Evolutionary conservation across 2,113 vertebrate species (phyloP), one percentile per base, ranked within the genome.

Genomic region (Aepyceros melampus): DNA sequence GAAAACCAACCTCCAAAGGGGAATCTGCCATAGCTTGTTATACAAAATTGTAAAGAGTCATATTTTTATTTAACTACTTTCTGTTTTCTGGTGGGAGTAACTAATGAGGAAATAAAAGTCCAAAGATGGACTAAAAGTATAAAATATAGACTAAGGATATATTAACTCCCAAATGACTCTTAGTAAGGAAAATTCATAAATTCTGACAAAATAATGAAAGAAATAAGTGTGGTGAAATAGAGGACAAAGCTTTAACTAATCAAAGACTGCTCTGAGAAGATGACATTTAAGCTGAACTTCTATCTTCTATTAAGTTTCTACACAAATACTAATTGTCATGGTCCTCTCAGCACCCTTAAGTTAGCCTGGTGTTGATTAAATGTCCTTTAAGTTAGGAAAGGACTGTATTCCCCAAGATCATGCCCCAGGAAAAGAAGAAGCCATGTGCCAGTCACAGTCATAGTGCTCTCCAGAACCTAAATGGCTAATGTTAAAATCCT

Each of bases 401-500:
- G 95, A 87, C 6, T 97, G 81, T 83, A 91, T 96, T 90, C 94
- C 31, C 83, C 15, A 96, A 97, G 92, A 78, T 53, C 27, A 62
- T 27, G 10, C 60, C 5, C 25, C 56, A 96, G 83, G 62, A 96
- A 96, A 97, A 94, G 36, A 87, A 86, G 76, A 47, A 92, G 27
- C 56, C 25, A 55, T n/a, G 23, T 76, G 45, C 58, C 7, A 23
- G 79, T 16, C 43, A 33, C 7, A 23, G 79, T 16, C 43, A 33
- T 79, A 97, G 91, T 21, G 67, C 3, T 45, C 13, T 88, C 43
- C 93, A 94, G 36, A 97, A 45, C 7, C 76, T 86, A 56, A 88
- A 14, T 97, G 92, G 82, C 45, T 95, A 16, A 78, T 97, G 78
- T 88, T 31, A 98, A 92, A 89, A 93, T 96, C 60, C 25, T 85